Evolutionary conservation across 1,140 invertebrate species (phyloP), one percentile per base, ranked within the genome.

Genomic region (Batillaria attramentaria): DNA sequence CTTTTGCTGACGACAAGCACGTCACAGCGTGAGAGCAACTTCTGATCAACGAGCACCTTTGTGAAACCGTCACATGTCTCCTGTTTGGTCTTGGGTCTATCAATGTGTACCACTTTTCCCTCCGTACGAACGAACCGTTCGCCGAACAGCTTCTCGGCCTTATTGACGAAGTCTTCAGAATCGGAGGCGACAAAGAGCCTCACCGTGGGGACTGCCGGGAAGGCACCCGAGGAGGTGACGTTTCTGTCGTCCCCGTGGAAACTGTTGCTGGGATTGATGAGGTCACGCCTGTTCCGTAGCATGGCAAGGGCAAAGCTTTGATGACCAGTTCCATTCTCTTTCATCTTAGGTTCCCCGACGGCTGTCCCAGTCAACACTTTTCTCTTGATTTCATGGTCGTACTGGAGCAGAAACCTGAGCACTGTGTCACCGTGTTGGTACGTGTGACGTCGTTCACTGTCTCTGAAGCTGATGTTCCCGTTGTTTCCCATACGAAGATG

Each of bases 181-280:
- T 84, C 83, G 0, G 83, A 73, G 4, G 77, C 69, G 4, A 84
- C 62, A 69, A 82, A 84, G 2, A 84, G 72, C 42, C 62, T 78
- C 46, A 77, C 66, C 8, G 46, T 74, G 28, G 41, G n/a, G 8
- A 57, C 65, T 35, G 70, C 39, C 4, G 43, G 33, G 37, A 73
- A 57, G 31, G 28, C 18, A n/a, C n/a, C n/a, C n/a, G n/a, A n/a
- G n/a, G n/a, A n/a, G n/a, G n/a, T n/a, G n/a, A n/a, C 41, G n/a
- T 37, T 69, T n/a, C 31, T 69, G 66, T 37, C 37, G 66, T 28
- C 50, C 28, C 28, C 50, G n/a, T n/a, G n/a, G n/a, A n/a, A n/a
- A n/a, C n/a, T n/a, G 31, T 37, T 3, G 46, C 10, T 24, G 24
- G 46, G 10, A 50, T 50, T 50, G 46, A 24, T 24, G 24, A 50